phyloP scores from a whole-genome alignment of 2,113 vertebrate genomes.

The Lucifuga dentata region DNA sequence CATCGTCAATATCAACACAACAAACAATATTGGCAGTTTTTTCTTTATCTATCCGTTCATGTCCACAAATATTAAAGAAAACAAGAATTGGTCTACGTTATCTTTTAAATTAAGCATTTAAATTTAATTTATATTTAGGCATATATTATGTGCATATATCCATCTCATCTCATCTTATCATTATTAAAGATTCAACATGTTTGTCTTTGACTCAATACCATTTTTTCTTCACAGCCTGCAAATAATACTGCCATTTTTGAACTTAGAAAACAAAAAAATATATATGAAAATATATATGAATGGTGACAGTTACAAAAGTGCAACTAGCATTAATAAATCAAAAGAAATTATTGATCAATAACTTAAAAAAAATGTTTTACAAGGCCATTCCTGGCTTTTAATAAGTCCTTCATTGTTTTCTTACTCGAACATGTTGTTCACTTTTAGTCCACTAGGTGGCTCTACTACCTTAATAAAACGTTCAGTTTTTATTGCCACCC shows the following conservation, averaged over 20 bases:
- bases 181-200: background rate
- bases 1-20: slow-evolving; percentile 45
- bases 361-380: slow-evolving; percentile 42
- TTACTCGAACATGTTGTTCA: slow-evolving; percentile 5
- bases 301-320: slow-evolving; percentile 15
- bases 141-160: background rate
- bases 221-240: background rate
- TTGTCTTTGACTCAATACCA: slow-evolving; percentile 1
- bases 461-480: slow-evolving; percentile 21
- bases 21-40: background rate
- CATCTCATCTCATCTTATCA: too few relatives aligned
- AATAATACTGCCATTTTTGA: slow-evolving; percentile 25
- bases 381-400: slow-evolving; percentile 24
- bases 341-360: slow-evolving; percentile 25
- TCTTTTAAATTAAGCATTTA: slow-evolving; percentile 4
- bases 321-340: slow-evolving; percentile 36
- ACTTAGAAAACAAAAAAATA: background rate
- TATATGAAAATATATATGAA: background rate
- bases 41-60: slow-evolving; percentile 8
- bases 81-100: slow-evolving; percentile 7
- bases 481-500: background rate
- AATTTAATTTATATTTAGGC: background rate
- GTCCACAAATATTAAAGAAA: slow-evolving; percentile 9
- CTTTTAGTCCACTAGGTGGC: slow-evolving; percentile 49
- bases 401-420: slow-evolving; percentile 51